phyloP scores from a whole-genome alignment of 1,140 invertebrate species.

The Hormaphis cornu region DNA sequence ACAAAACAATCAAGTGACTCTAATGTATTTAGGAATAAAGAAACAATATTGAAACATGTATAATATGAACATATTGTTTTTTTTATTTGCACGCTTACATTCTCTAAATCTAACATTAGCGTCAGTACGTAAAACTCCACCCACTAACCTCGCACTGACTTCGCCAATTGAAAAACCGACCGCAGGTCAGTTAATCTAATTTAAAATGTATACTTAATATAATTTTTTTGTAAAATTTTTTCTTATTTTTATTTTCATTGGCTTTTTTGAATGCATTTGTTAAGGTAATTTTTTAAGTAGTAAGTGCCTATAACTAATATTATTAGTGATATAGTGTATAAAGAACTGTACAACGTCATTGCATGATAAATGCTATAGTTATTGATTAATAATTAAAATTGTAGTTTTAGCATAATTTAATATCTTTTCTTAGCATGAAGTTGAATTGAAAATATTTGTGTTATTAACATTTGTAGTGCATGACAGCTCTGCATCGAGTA shows the following conservation, averaged over 20 bases:
- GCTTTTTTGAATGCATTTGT: background rate
- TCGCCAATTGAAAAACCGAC: constrained; percentile 34
- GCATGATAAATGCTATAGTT: background rate
- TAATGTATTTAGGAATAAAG: no score
- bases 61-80: constrained; percentile 26
- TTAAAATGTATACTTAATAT: background rate
- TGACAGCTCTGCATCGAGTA: constrained; percentile 26
- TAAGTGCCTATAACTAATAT: no score
- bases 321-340: background rate
- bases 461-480: constrained; percentile 30
- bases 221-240: background rate
- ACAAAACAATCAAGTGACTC: no score
- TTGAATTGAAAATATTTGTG: constrained; percentile 29
- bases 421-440: background rate
- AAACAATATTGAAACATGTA: constrained; percentile 13
- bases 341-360: background rate
- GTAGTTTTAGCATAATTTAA: background rate
- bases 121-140: constrained; percentile 40
- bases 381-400: background rate
- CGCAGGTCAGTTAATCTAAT: constrained; percentile 28
- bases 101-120: constrained; percentile 35
- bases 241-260: background rate
- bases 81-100: constrained; percentile 30
- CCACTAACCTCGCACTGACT: constrained; percentile 39
- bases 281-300: background rate